phyloP scores from a whole-genome alignment of 1,140 invertebrate genomes.

The Elysia chlorotica region DNA sequence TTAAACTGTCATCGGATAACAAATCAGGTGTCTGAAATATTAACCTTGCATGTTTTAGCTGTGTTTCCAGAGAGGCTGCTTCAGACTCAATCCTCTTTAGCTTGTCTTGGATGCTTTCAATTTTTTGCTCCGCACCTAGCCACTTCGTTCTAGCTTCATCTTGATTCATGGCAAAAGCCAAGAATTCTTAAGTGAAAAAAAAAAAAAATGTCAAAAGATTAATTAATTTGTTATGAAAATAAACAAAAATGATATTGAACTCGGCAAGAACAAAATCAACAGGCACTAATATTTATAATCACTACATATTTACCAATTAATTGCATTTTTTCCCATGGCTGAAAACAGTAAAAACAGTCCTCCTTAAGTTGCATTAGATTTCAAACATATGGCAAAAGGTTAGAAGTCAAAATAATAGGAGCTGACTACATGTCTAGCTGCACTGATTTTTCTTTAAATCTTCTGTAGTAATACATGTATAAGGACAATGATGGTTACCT shows the following conservation, averaged over 20 bases:
- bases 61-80: constrained; percentile 73
- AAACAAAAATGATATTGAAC: too few species aligned
- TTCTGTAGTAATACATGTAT: not conserved
- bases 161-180: constrained; percentile 73
- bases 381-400: not conserved
- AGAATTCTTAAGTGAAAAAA: constrained; percentile 68
- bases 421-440: not conserved
- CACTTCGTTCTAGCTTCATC: constrained; percentile 75
- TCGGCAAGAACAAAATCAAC: not conserved
- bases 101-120: constrained; percentile 70
- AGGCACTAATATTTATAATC: not conserved
- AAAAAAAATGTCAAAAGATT: not conserved
- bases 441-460: not conserved
- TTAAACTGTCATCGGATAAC: too few species aligned
- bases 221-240: not conserved
- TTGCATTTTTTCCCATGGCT: not conserved
- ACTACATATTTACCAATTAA: not conserved
- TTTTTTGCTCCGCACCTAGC: constrained; percentile 71
- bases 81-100: constrained; percentile 71
- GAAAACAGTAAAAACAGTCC: not conserved
- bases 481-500: constrained; percentile 50
- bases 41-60: constrained; percentile 71
- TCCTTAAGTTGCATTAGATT: not conserved
- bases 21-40: not conserved
- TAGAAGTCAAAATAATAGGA: not conserved